Evolutionary conservation across 1,140 invertebrate species (phyloP).

Genomic region (Microplitis demolitor): DNA sequence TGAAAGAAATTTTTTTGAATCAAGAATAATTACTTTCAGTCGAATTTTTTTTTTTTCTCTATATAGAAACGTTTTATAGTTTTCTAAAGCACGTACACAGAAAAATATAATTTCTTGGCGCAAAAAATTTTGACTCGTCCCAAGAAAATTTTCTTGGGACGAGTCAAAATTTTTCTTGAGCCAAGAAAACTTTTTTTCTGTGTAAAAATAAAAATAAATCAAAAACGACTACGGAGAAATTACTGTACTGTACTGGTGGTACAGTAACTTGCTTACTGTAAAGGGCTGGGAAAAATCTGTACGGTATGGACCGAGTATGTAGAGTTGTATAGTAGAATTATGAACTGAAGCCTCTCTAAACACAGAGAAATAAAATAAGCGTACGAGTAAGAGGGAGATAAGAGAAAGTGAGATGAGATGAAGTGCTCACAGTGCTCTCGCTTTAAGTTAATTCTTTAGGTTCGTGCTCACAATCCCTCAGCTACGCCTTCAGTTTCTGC

Average conservation of each 20-base stretch:
- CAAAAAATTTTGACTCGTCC: too few species aligned
- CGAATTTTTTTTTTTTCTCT: too few species aligned
- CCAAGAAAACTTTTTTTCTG: too few species aligned
- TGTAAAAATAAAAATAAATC: neutral
- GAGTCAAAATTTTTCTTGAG: too few species aligned
- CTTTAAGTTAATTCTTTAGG: conserved; percentile 6
- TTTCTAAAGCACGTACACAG: too few species aligned
- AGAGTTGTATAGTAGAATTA: neutral
- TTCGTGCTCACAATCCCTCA: conserved; percentile 11
- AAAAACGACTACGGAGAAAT: too few species aligned
- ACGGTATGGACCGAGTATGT: neutral
- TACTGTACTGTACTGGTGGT: neutral
- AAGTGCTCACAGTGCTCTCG: conserved; percentile 12
- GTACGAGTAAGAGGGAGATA: conserved; percentile 10
- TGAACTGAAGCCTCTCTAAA: neutral
- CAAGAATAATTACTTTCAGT: too few species aligned
- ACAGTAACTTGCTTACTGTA: neutral
- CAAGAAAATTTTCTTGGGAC: too few species aligned
- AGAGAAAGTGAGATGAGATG: conserved; percentile 5
- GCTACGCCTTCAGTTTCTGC: conserved; percentile 13
- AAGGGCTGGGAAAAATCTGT: neutral
- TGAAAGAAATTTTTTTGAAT: too few species aligned
- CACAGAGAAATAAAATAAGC: conserved; percentile 30
- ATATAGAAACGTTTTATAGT: too few species aligned
- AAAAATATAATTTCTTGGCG: too few species aligned